phyloP scores from a whole-genome alignment of 2,113 vertebrate genomes.

The Cervus canadensis region DNA sequence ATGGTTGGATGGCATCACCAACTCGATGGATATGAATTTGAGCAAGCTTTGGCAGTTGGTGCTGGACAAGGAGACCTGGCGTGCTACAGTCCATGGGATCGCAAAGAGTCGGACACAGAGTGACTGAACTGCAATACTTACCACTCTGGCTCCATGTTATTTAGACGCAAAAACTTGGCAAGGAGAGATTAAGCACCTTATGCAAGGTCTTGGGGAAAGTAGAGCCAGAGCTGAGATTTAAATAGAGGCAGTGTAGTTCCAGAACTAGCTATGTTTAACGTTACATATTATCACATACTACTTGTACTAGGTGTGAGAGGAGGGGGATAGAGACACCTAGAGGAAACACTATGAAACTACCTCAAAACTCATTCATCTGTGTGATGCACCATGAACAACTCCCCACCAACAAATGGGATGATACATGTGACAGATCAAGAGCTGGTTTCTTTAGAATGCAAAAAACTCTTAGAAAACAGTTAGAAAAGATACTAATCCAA shows the following conservation, averaged over 20 bases:
- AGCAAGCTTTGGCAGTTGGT: neutral
- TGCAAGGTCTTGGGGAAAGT: neutral
- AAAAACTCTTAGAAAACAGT: neutral
- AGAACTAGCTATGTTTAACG: neutral
- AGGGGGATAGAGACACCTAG: neutral
- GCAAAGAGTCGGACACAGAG: neutral
- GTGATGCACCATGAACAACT: neutral
- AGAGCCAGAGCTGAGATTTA: neutral
- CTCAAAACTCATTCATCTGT: neutral
- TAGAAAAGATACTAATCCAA: neutral
- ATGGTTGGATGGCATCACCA: neutral
- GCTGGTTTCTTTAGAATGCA: neutral
- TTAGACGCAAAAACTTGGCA: neutral
- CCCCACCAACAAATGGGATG: neutral
- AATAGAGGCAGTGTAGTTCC: neutral
- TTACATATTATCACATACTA: neutral
- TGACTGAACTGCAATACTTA: neutral
- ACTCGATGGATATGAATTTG: neutral
- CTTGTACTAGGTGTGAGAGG: neutral
- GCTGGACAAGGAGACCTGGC: neutral
- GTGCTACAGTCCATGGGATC: neutral
- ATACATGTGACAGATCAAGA: neutral
- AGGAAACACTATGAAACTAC: neutral
- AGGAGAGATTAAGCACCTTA: neutral
- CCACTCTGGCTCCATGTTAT: neutral